Evolutionary conservation across 2,797 vertebrate genomes (phyloP).

Genomic region (Lerista edwardsae): DNA sequence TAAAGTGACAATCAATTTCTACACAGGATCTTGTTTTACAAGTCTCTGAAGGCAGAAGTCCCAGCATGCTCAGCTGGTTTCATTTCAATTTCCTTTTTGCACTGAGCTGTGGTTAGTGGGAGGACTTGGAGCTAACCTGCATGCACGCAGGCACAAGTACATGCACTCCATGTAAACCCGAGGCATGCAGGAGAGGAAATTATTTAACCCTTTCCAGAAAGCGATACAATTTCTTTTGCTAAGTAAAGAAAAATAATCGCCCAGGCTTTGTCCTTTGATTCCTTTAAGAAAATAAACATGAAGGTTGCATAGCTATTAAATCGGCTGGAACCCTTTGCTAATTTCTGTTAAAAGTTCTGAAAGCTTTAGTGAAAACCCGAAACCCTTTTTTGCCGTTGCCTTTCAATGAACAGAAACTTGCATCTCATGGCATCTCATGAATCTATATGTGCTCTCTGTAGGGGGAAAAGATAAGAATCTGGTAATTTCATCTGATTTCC

Average conservation of each 20-base stretch:
- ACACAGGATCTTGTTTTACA: conserved; percentile 75
- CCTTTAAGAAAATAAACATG: conserved; percentile 67
- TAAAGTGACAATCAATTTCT: conserved; percentile 82
- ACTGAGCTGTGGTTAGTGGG: conserved; percentile 73
- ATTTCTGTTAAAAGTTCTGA: conserved; percentile 54
- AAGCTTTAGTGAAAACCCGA: conserved; percentile 20
- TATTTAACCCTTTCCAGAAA: conserved; percentile 80
- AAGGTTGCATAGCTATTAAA: conserved; percentile 57
- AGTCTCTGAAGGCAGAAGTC: conserved; percentile 77
- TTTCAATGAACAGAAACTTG: conserved; percentile 12
- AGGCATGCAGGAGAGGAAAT: conserved; percentile 75
- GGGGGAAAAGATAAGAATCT: conserved; percentile 57
- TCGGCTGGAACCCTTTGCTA: conserved; percentile 36
- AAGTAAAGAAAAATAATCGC: conserved; percentile 70
- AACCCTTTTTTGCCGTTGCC: conserved; percentile 30
- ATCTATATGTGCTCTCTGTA: conserved; percentile 45
- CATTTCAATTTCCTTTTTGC: conserved; percentile 85
- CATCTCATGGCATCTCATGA: conserved; percentile 39
- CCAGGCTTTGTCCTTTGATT: conserved; percentile 65
- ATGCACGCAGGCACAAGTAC: neutral
- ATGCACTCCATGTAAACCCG: conserved; percentile 43
- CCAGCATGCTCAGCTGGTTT: conserved; percentile 80
- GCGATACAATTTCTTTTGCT: conserved; percentile 62
- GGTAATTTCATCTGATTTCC: conserved; percentile 64
- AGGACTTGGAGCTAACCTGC: conserved; percentile 64